Percentiles rank a stretch among this genome's conserved stretches.
These are phyloP conservation scores for Girardinus metallicus DNA, from an alignment of 2,797 vertebrate species.

Conservation along the genomic window DNA sequence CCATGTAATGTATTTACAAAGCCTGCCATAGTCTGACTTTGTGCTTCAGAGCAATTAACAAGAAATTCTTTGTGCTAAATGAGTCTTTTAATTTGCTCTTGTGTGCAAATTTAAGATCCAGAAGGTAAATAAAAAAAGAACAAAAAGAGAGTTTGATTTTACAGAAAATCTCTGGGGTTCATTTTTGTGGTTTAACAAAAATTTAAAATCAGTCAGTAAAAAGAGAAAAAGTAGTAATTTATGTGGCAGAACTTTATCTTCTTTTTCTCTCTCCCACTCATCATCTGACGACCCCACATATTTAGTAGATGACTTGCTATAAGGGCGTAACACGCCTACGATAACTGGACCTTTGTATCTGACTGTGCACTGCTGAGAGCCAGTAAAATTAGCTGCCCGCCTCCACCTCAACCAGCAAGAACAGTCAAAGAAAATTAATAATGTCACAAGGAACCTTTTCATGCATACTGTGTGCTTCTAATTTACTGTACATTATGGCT, in stretches of 20 bases:
- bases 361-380: constrained; percentile 15
- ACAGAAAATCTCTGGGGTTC: neutral
- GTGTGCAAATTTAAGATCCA: neutral
- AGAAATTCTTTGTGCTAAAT: constrained; percentile 8
- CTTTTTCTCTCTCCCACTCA: constrained; percentile 10
- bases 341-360: constrained; percentile 5
- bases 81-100: neutral
- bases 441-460: neutral
- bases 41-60: constrained; percentile 16
- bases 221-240: constrained; percentile 1
- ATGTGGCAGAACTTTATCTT: constrained; percentile 1
- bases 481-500: neutral
- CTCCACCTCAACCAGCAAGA: constrained; percentile 6
- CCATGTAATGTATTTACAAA: constrained; percentile 35
- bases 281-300: constrained; percentile 9
- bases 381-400: constrained; percentile 2
- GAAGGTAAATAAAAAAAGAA: neutral
- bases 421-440: constrained; percentile 1
- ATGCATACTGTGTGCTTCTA: neutral
- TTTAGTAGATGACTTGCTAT: constrained; percentile 16
- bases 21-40: constrained; percentile 17
- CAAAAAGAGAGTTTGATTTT: neutral
- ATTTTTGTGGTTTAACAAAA: constrained; percentile 3
- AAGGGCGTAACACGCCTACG: constrained; percentile 9
- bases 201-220: neutral